Evolutionary conservation across 2,888 invertebrate species (phyloP), one percentile per base, ranked within the genome.

Genomic region (Pyrgus malvae): DNA sequence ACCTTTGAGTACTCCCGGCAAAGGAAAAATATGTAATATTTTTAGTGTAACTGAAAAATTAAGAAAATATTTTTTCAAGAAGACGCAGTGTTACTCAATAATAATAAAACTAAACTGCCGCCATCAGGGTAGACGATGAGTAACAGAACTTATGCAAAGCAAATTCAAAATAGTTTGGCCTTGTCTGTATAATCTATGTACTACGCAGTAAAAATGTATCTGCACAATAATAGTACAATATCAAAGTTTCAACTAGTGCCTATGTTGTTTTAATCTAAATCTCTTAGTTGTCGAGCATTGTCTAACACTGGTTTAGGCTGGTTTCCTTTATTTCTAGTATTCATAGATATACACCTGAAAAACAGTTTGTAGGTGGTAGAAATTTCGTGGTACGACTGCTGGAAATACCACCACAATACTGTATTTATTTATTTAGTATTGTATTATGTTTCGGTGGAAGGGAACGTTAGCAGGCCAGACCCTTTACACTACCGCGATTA

Each of bases 131-230:
- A 45, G 31, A 8, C 53, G 23, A 45, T 16, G 29, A 42, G 31
- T 50, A 53, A 57, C 44, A 19, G 41, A 41, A 51, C 53, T 45
- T 40, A 23, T 38, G 45, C 37, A 23, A 53, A 46, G 40, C 31
- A 56, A 54, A 49, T 46, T 54, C 40, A 16, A 50, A 56, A 38
- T 56, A 53, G 42, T 45, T 40, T 37, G 58, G 53, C 59, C 59
- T 59, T 59, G 59, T 59, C 44, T 16, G 23, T 53, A 48, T 45
- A 45, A 6, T 55, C 41, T 21, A 33, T 40, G 48, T 56, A 59
- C 48, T 56, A 50, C 59, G 59, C 59, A 56, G 46, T 51, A 48
- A 58, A 55, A 53, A 58, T 41, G 21, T 19, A 27, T 41, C 23
- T 38, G 38, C 38, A 21, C 5, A 14, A 23, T 6, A 16, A 37